Evolutionary conservation across 2,113 vertebrate genomes (phyloP), one percentile per base, ranked within the genome.

Genomic region (Hippocampus comes): DNA sequence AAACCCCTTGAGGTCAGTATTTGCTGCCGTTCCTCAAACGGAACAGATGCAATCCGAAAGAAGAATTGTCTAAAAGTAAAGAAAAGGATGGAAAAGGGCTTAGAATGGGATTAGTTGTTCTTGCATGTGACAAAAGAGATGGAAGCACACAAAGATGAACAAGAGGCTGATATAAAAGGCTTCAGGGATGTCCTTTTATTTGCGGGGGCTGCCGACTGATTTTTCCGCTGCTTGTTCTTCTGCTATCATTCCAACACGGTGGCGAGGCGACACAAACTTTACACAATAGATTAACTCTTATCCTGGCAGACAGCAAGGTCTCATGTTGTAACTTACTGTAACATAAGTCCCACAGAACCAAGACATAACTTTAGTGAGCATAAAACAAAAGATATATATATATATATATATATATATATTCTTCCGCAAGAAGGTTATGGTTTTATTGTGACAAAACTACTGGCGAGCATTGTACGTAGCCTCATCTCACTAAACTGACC

Each of bases 51-150:
- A 68, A 67, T 66, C 60, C 75, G 56, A 74, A 57, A 61, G 61
- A 69, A 60, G 67, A 66, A 68, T 57, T 18, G 10, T 75, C 42
- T 72, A 71, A 86, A 71, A 70, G 60, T 63, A 73, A 66, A 70
- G 67, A 74, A 75, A 65, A 25, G 70, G 74, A 79, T 78, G 76
- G 73, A 70, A 76, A 84, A 73, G 63, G 78, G 77, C 75, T 85
- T 82, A 86, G 70, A 20, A 82, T 78, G 71, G 82, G 87, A 89
- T 89, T 89, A 87, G 84, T 73, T 81, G 80, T 77, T 81, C 72
- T 81, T 73, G 72, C 18, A 38, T 84, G 84, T 76, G 77, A 87
- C 74, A 86, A 87, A 80, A 78, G 72, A 74, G 81, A 90, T 76
- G 82, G 78, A 84, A 84, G 73, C 78, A 77, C 67, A 79, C 72